Conservation (phyloP, 1,140 invertebrate genomes). For the Gonioctena quinquepunctata region DNA sequence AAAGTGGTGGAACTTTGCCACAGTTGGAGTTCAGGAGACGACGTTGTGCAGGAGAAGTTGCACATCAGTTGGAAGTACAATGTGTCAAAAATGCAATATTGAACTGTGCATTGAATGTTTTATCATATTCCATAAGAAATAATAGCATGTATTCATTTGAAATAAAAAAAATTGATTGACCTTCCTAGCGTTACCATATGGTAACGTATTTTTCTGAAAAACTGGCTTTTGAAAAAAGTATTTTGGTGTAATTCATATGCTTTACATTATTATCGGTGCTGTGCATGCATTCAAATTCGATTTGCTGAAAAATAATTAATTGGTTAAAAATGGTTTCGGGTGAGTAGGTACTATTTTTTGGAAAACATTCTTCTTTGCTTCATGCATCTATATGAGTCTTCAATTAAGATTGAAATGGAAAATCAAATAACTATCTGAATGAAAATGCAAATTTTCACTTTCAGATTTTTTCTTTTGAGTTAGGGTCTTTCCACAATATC, state of each 20-base stretch:
- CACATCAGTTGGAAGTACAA: neutral
- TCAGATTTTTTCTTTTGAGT: too few species aligned
- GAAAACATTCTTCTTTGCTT: too few species aligned
- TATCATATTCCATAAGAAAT: slow-evolving; percentile 11
- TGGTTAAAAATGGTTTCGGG: too few species aligned
- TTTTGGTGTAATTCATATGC: neutral
- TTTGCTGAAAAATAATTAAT: neutral
- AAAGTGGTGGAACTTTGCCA: slow-evolving; percentile 5
- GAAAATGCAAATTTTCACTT: too few species aligned
- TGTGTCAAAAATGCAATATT: slow-evolving; percentile 14
- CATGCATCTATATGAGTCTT: too few species aligned
- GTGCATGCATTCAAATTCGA: neutral
- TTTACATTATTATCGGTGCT: neutral
- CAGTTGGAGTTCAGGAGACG: slow-evolving; percentile 14
- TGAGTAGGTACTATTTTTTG: too few species aligned
- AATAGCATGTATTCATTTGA: neutral
- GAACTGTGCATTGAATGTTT: slow-evolving; percentile 14
- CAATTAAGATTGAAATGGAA: too few species aligned
- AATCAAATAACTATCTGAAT: too few species aligned
- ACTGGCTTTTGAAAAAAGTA: neutral
- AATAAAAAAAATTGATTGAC: neutral
- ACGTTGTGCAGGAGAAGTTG: slow-evolving; percentile 22
- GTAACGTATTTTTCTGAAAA: neutral
- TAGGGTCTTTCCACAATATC: too few species aligned
- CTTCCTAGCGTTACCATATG: slow-evolving; percentile 1